Base-by-base conservation (phyloP, 2,797 vertebrate species). In the Cheirogaleus major region DNA sequence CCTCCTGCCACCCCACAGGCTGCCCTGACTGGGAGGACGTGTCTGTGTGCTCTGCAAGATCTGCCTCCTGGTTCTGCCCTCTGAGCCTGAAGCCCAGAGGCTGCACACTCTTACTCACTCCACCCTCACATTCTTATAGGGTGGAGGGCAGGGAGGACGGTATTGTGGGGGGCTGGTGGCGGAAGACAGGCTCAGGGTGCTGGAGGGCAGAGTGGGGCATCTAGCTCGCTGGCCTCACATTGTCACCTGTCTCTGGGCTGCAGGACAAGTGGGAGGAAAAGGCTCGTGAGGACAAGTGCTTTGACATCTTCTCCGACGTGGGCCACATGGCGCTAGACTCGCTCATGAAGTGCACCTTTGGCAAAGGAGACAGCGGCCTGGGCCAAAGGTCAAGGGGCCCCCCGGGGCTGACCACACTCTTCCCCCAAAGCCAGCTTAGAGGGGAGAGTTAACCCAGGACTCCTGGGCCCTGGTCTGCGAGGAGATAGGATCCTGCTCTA, bases 281-380 rank as follows among this genome's bases (percentile, higher is more conserved):
- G 50, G 92, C 97, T 63, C 30, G 10, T 15, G 84, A 95, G 20
- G 91, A 96, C 0, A 95, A 99, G 81, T 96, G 98, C 1, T 98
- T 99, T 96, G 99, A 99, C 94, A 96, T 99, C 96, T 99, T 99
- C 95, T 82, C 98, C 4, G 98, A 99, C 0, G 98, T 99, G 80
- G 99, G 99, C 96, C 98, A 99, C 5, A 99, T 99, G 99, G 99
- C 99, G 0, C 98, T 99, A 91, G 99, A 99, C 96, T 98, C 94
- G 76, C 99, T 99, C 84, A 97, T 99, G 98, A 99, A 99, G 87
- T 99, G 99, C 94, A 99, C 99, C 1, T 99, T 99, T 97, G 99
- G 99, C 97, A 98, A 98, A 97, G 96, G 98, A 95, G 99, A 98
- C 96, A 98, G 98, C 89, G 98, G 99, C 97, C 99, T 99, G 96